Percentiles rank a stretch among this genome's conserved stretches.
phyloP scores from a whole-genome alignment of 2,888 invertebrate genomes.

The Xylota segnis region DNA sequence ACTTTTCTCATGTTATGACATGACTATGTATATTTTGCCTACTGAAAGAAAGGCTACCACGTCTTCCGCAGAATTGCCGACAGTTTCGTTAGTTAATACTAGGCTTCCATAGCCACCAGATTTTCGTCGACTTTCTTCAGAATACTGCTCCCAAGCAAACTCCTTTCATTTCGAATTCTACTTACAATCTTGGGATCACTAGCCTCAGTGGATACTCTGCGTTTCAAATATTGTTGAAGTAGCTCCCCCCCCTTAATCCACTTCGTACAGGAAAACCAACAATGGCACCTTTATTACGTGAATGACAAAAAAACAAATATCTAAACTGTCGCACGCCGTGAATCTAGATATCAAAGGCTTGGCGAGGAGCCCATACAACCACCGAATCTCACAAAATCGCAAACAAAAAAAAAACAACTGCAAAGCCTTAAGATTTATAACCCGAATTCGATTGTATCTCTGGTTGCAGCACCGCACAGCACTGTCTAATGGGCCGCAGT shows the following conservation, averaged over 20 bases:
- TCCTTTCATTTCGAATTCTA: no score
- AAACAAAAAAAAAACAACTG: background rate
- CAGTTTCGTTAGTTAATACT: no score
- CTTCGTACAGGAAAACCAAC: background rate
- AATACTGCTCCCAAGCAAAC: no score
- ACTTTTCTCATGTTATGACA: no score
- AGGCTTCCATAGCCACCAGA: no score
- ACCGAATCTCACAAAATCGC: background rate
- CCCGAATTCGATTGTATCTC: conserved; percentile 29
- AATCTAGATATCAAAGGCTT: conserved; percentile 2
- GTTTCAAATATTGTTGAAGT: background rate
- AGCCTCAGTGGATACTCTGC: no score
- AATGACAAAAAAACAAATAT: background rate
- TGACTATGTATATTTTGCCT: no score
- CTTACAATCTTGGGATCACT: no score
- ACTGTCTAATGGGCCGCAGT: conserved; percentile 9
- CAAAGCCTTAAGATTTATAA: conserved; percentile 18
- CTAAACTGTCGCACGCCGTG: background rate
- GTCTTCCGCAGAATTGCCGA: no score
- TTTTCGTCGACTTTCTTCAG: no score
- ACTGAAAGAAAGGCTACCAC: no score
- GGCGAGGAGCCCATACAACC: background rate
- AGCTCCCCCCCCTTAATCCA: background rate
- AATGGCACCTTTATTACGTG: background rate
- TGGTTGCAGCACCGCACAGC: background rate